Evolutionary conservation across 2,113 vertebrate species (phyloP).

Genomic region (Vidua macroura): DNA sequence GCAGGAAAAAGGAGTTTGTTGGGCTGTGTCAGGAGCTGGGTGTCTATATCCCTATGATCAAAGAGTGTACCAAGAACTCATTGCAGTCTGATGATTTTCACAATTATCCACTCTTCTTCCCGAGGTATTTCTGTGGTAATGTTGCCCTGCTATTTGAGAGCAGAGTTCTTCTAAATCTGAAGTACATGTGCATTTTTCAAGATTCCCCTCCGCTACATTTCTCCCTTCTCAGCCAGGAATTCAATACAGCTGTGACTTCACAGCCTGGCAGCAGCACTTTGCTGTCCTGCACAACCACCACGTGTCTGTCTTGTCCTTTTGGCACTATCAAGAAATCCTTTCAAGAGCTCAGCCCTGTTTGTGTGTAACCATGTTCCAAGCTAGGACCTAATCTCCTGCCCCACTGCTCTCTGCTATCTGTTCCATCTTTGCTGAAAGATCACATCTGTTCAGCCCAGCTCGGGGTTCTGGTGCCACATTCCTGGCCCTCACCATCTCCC

Average conservation of each 20-base stretch:
- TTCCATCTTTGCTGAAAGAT: background rate
- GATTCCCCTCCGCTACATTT: accelerated
- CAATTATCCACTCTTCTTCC: background rate
- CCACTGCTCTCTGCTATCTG: background rate
- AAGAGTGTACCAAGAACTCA: background rate
- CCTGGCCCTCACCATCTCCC: background rate
- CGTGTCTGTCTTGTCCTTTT: background rate
- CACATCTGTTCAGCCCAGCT: background rate
- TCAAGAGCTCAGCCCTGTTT: background rate
- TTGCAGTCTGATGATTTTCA: background rate
- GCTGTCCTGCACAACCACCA: background rate
- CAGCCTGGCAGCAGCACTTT: background rate
- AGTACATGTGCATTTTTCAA: background rate
- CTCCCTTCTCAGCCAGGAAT: background rate
- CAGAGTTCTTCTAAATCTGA: background rate
- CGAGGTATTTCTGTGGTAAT: background rate
- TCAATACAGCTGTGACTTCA: background rate
- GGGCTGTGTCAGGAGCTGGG: background rate
- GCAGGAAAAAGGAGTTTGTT: background rate
- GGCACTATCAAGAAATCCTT: background rate
- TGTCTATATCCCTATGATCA: background rate
- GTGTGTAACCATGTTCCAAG: background rate
- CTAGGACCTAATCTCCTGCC: background rate
- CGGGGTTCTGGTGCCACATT: background rate
- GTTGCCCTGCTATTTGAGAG: background rate